Conservation (phyloP, 35 echinoderm and acorn worm species). For the Hemicentrotus pulcherrimus region DNA sequence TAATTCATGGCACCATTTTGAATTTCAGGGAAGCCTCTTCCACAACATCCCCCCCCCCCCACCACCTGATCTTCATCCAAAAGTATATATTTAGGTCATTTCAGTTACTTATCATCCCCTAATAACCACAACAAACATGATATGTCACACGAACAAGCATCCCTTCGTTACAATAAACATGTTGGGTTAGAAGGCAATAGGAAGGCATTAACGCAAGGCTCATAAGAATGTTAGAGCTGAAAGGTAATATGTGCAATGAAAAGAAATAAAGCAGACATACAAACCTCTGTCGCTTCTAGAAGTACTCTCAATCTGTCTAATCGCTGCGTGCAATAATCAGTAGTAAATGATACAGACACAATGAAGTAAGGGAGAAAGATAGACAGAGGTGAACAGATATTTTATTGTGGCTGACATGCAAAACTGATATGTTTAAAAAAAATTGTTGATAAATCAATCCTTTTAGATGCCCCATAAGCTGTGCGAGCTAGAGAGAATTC, state of each 20-base stretch:
- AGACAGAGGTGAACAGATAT: neutral
- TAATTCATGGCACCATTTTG: too few relatives aligned
- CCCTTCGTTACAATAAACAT: neutral
- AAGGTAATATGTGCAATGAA: neutral
- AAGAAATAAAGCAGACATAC: conserved; percentile 48
- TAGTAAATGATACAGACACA: neutral
- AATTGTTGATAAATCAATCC: neutral
- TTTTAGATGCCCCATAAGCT: neutral
- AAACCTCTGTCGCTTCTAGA: conserved; percentile 33
- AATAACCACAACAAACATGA: too few relatives aligned
- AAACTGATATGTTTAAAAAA: neutral
- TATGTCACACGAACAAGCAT: neutral
- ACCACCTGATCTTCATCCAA: too few relatives aligned
- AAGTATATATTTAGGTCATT: too few relatives aligned
- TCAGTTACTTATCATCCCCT: too few relatives aligned
- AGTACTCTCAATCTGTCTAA: conserved; percentile 43
- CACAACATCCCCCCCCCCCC: too few relatives aligned
- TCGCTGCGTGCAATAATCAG: conserved; percentile 31
- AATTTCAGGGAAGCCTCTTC: too few relatives aligned
- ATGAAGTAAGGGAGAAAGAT: neutral
- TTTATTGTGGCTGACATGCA: neutral
- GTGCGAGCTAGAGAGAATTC: neutral
- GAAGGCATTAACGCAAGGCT: neutral
- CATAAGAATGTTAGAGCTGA: neutral
- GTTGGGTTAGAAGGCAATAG: neutral